phyloP scores from a whole-genome alignment of 1,140 invertebrate genomes.

The Oryzaephilus surinamensis region DNA sequence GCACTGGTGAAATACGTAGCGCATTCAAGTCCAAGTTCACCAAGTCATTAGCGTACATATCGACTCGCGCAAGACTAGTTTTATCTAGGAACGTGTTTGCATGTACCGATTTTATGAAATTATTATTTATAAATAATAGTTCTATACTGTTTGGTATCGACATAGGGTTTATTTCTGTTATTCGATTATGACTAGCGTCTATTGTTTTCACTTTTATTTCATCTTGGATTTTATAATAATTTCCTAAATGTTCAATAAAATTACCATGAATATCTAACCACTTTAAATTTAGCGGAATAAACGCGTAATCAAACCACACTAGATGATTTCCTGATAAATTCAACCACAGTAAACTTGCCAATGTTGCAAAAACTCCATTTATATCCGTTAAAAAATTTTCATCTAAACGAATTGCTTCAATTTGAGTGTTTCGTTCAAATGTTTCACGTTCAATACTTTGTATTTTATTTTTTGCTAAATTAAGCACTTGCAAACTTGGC shows the following conservation, averaged over 20 bases:
- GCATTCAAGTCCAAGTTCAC: constrained; percentile 70
- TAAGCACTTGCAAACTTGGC: constrained; percentile 70
- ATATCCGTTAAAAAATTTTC: constrained; percentile 78
- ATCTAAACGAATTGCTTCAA: constrained; percentile 77
- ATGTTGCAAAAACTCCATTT: constrained; percentile 71
- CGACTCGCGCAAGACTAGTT: constrained; percentile 69
- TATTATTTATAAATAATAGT: constrained; percentile 81
- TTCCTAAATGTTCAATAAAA: constrained; percentile 71
- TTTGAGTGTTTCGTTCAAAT: constrained; percentile 64
- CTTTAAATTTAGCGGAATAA: constrained; percentile 75
- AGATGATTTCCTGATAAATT: constrained; percentile 87
- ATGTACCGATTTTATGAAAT: constrained; percentile 66
- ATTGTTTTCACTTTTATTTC: constrained; percentile 70
- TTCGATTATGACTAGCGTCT: constrained; percentile 78
- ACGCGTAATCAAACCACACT: constrained; percentile 83
- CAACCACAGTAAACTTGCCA: constrained; percentile 70
- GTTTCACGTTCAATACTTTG: constrained; percentile 70
- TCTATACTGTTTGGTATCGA: constrained; percentile 84
- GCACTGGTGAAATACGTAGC: constrained; percentile 60
- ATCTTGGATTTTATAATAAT: constrained; percentile 74
- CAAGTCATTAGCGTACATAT: constrained; percentile 80
- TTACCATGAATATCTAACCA: constrained; percentile 86
- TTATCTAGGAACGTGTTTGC: constrained; percentile 80
- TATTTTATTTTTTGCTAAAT: constrained; percentile 79
- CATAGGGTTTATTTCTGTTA: constrained; percentile 64